Conservation (phyloP, 1,140 invertebrate genomes). For the Ips nitidus region DNA sequence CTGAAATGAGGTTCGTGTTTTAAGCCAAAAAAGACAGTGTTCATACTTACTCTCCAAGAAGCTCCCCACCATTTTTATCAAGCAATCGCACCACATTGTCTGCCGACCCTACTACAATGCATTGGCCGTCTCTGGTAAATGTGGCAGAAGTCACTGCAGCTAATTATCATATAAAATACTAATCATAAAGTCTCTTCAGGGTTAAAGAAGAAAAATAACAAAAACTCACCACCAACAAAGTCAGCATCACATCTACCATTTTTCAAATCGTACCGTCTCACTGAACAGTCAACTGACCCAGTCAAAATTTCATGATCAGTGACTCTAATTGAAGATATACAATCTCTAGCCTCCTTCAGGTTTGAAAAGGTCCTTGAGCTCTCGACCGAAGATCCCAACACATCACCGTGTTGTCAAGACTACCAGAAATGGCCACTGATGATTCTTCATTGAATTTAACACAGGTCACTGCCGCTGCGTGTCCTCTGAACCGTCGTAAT, state of each 20-base stretch:
- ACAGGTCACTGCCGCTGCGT: constrained; percentile 85
- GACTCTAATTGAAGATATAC: constrained; percentile 82
- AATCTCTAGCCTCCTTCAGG: constrained; percentile 92
- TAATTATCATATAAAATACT: constrained; percentile 47
- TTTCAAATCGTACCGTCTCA: constrained; percentile 88
- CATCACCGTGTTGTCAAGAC: constrained; percentile 87
- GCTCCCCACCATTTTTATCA: constrained; percentile 85
- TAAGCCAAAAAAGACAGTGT: constrained; percentile 18
- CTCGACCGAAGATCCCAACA: constrained; percentile 84
- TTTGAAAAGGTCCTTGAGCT: constrained; percentile 74
- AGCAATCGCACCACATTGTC: constrained; percentile 82
- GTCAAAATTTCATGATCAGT: constrained; percentile 90
- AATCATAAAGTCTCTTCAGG: constrained; percentile 14
- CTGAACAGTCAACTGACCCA: constrained; percentile 84
- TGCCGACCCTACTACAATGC: constrained; percentile 79
- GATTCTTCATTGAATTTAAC: constrained; percentile 94
- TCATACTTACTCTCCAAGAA: constrained; percentile 65
- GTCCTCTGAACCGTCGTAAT: constrained; percentile 78
- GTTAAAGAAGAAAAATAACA: constrained; percentile 10
- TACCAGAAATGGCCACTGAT: constrained; percentile 84
- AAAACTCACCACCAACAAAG: constrained; percentile 72
- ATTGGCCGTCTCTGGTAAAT: constrained; percentile 84
- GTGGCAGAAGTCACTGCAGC: constrained; percentile 73
- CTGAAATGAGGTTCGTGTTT: constrained; percentile 50
- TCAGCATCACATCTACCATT: constrained; percentile 81